Percentiles rank a stretch among this genome's conserved stretches.
Evolutionary conservation across 2,113 vertebrate genomes (phyloP).

Genomic region (Micronycteris hirsuta): DNA sequence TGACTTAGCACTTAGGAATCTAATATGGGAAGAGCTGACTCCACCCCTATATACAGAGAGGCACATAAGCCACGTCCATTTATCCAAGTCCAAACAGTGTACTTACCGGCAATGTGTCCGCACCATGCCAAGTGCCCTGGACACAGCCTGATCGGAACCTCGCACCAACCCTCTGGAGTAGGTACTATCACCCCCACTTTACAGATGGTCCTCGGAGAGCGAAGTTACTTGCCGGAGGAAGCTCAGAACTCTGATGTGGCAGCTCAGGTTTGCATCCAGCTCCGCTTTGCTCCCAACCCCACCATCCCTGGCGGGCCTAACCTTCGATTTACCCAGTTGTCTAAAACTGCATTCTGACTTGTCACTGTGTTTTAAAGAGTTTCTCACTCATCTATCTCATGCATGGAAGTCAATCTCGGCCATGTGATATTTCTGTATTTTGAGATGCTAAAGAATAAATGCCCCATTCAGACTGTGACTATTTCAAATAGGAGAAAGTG

Average conservation of each 20-base stretch:
- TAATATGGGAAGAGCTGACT: not conserved
- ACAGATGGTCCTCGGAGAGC: not conserved
- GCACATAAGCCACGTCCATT: accelerated
- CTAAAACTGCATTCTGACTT: not conserved
- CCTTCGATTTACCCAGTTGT: not conserved
- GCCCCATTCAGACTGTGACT: not conserved
- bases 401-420: not conserved
- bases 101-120: not conserved
- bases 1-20: not conserved
- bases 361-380: not conserved
- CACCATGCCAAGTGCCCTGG: not conserved
- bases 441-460: not conserved
- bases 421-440: not conserved
- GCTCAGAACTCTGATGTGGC: not conserved
- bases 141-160: not conserved
- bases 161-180: not conserved
- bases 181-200: not conserved
- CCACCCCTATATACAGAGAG: not conserved
- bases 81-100: accelerated
- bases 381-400: not conserved
- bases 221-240: not conserved
- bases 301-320: not conserved
- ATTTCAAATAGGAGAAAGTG: not conserved
- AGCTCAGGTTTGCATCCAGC: not conserved
- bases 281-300: not conserved